These are phyloP conservation scores for Saccostrea cuccullata DNA, from an alignment of 1,140 invertebrate species.

Conservation along the genomic window DNA sequence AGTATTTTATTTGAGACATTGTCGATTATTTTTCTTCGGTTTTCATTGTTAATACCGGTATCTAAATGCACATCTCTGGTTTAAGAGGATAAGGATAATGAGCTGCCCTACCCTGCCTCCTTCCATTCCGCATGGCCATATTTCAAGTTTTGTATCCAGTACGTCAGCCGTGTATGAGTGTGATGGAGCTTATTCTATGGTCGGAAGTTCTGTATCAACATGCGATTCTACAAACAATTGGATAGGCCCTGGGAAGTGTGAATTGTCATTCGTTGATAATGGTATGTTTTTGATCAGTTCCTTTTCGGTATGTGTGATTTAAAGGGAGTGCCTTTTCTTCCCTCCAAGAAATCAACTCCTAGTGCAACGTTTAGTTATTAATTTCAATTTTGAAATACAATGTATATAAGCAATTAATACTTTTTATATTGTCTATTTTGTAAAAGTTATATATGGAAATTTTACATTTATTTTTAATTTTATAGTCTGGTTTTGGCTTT, in stretches of 20 bases:
- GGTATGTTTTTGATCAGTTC: neutral
- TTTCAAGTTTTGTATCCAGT: neutral
- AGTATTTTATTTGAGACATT: neutral
- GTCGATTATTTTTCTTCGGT: too few species aligned
- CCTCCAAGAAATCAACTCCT: too few species aligned
- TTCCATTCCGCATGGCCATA: neutral
- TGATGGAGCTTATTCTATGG: neutral
- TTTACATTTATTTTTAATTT: neutral
- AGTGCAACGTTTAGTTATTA: too few species aligned
- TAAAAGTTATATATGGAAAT: too few species aligned
- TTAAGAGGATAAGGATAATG: neutral
- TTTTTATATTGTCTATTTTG: too few species aligned
- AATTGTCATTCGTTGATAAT: conserved; percentile 3
- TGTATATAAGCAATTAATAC: too few species aligned
- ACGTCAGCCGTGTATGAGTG: neutral
- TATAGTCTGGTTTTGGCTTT: conserved; percentile 34
- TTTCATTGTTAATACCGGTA: neutral
- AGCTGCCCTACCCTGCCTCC: neutral
- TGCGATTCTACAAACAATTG: neutral
- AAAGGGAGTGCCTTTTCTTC: too few species aligned
- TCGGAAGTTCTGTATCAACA: neutral
- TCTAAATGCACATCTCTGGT: neutral
- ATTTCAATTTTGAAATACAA: too few species aligned
- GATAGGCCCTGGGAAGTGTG: neutral
- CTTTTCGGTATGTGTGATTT: too few species aligned